phyloP scores from a whole-genome alignment of 2,888 invertebrate species.

The Patella depressa region DNA sequence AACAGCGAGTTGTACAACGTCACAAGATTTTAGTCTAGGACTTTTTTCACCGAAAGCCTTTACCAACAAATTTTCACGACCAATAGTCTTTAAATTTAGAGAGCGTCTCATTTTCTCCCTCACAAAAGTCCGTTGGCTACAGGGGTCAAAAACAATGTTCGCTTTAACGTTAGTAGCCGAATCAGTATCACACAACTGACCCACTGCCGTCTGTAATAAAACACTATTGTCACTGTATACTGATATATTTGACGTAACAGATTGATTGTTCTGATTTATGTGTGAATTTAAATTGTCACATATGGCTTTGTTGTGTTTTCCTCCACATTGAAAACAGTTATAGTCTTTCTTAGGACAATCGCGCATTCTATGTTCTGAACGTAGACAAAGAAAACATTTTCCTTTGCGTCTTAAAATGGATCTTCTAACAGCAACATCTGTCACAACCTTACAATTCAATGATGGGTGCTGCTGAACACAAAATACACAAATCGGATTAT shows the following conservation, averaged over 20 bases:
- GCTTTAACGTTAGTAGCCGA: neutral
- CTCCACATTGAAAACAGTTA: neutral
- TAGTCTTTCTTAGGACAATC: neutral
- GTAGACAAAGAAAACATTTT: neutral
- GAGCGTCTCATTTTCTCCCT: neutral
- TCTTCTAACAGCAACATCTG: neutral
- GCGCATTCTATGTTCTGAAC: neutral
- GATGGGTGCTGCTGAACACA: neutral
- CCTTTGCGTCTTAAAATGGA: neutral
- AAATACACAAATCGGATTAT: neutral
- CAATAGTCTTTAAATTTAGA: neutral
- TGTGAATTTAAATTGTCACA: neutral
- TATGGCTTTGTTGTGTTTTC: neutral
- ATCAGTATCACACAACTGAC: neutral
- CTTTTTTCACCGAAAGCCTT: neutral
- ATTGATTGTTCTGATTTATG: neutral
- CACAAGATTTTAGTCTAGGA: neutral
- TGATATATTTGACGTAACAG: neutral
- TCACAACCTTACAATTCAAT: neutral
- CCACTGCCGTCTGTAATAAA: neutral
- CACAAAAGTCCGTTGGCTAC: neutral
- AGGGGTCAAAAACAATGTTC: neutral
- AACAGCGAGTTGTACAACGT: neutral
- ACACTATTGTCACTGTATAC: neutral
- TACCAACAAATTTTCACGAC: conserved; percentile 2